Percentiles rank a stretch among this genome's conserved stretches.
Conservation (phyloP, 1,140 invertebrate genomes). For the Nautilus pompilius region DNA sequence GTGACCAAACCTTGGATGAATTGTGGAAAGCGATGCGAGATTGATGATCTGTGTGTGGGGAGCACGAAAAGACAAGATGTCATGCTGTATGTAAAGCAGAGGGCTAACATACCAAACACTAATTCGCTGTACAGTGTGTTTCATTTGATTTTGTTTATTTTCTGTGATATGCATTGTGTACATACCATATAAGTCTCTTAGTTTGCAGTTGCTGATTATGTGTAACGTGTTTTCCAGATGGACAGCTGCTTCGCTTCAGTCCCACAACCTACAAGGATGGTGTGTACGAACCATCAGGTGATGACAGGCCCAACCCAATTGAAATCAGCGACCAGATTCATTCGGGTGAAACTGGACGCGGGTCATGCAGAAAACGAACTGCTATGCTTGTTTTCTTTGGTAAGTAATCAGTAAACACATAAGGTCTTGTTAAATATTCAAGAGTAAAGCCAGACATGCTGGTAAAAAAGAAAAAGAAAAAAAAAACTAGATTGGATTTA, state of each 20-base stretch:
- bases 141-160: neutral
- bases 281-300: constrained; percentile 72
- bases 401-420: too few relatives aligned
- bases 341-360: constrained; percentile 82
- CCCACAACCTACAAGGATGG: constrained; percentile 91
- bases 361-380: constrained; percentile 82
- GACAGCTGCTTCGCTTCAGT: constrained; percentile 85
- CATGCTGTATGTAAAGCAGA: too few relatives aligned
- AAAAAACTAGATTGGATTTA: too few relatives aligned
- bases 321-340: constrained; percentile 78
- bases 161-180: too few relatives aligned
- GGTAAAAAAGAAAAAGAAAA: too few relatives aligned
- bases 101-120: too few relatives aligned
- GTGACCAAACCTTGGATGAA: too few relatives aligned
- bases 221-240: constrained; percentile 67
- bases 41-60: too few relatives aligned
- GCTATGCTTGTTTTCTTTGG: constrained; percentile 95
- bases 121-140: neutral
- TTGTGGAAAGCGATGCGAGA: too few relatives aligned
- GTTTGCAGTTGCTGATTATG: neutral
- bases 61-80: too few relatives aligned
- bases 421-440: too few relatives aligned
- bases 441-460: too few relatives aligned
- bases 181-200: neutral
- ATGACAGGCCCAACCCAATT: constrained; percentile 82